phyloP scores from a whole-genome alignment of 2,797 vertebrate species.

The Spondyliosoma cantharus region DNA sequence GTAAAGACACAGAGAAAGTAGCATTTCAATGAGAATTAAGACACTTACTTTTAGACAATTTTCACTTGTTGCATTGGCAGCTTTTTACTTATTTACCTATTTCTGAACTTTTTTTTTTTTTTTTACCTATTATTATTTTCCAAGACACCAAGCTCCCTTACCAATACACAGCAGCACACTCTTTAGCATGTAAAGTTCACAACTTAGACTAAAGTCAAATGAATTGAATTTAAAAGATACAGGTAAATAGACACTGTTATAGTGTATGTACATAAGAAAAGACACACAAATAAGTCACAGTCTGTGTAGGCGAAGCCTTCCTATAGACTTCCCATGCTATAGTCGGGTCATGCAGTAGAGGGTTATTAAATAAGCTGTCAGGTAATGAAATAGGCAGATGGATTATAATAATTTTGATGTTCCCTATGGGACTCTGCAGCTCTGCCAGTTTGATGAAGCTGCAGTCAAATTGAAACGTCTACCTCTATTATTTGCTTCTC shows the following conservation, averaged over 20 bases:
- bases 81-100: too few species aligned
- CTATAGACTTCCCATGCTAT: background rate
- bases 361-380: background rate
- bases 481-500: slow-evolving; percentile 18
- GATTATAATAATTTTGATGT: background rate
- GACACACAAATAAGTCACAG: too few species aligned
- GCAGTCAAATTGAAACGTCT: slow-evolving; percentile 10
- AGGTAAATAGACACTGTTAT: background rate
- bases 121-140: background rate
- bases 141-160: background rate
- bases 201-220: background rate
- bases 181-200: background rate
- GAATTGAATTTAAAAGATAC: background rate
- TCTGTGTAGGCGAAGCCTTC: background rate
- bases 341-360: too few species aligned
- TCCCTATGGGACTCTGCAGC: background rate
- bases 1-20: too few species aligned
- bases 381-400: background rate
- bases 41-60: too few species aligned
- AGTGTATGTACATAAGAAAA: background rate
- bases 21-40: too few species aligned
- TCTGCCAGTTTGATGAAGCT: slow-evolving; percentile 5
- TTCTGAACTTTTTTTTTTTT: background rate
- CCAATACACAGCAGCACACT: background rate
- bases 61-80: too few species aligned